Evolutionary conservation across 1,140 invertebrate species (phyloP).

Genomic region (Cheumatopsyche charites): DNA sequence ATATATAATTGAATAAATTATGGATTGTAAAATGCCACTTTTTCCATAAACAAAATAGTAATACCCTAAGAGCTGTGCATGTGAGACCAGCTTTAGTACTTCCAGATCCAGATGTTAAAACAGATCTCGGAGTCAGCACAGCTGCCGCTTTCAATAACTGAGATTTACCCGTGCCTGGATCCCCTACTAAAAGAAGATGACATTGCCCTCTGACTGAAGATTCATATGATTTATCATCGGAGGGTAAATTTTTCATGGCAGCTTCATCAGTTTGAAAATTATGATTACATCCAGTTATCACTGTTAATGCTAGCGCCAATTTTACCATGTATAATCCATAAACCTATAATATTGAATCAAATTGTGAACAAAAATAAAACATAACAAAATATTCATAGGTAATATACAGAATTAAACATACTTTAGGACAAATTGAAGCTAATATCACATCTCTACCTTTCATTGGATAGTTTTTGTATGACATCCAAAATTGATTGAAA

Average conservation of each 20-base stretch:
- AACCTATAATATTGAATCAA: conserved; percentile 64
- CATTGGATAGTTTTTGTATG: conserved; percentile 67
- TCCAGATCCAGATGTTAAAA: conserved; percentile 85
- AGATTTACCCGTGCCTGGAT: conserved; percentile 89
- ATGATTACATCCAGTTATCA: conserved; percentile 58
- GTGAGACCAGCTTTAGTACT: conserved; percentile 89
- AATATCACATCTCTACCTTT: conserved; percentile 80
- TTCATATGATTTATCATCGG: conserved; percentile 42
- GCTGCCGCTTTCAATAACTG: conserved; percentile 82
- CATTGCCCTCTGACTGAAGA: conserved; percentile 71
- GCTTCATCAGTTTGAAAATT: conserved; percentile 51
- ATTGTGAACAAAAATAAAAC: not conserved
- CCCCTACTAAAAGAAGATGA: conserved; percentile 87
- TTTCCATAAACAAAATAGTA: too few relatives aligned
- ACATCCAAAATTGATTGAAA: conserved; percentile 78
- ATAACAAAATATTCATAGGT: too few relatives aligned
- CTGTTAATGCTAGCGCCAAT: conserved; percentile 73
- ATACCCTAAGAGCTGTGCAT: conserved; percentile 80
- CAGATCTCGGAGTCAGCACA: conserved; percentile 76
- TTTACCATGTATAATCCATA: conserved; percentile 89
- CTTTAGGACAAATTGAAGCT: conserved; percentile 83
- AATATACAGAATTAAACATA: conserved; percentile 51
- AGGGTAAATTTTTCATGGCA: conserved; percentile 46
- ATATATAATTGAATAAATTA: too few relatives aligned
- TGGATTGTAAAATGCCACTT: too few relatives aligned